Evolutionary conservation across 2,888 invertebrate genomes (phyloP), one percentile per base, ranked within the genome.

Genomic region (Artemia sinica): DNA sequence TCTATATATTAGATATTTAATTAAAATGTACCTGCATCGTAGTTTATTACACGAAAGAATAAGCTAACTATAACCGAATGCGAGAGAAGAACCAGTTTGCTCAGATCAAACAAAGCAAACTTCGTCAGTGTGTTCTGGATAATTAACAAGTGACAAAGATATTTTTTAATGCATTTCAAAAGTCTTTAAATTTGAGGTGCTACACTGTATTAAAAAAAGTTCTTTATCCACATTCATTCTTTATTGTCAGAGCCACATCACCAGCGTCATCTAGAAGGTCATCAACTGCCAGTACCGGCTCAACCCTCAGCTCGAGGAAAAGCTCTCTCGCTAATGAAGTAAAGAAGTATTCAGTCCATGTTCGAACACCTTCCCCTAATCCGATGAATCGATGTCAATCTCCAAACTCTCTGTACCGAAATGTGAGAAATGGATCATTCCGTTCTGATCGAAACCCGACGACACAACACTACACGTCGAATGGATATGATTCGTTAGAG

Each of bases 201-300:
- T 28, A 28, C 28, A 2, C 28, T 28, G 28, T 28, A 1, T 28
- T 28, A 28, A 28, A 28, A 28, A 28, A 28, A 28, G 4, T 2
- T 28, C 1, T 28, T 2, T 28, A 28, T 28, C 28, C 28, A 4
- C 4, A 28, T 28, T 28, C 28, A 28, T 58, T 18, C 10, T 9
- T 18, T 58, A n/a, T 58, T 58, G n/a, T 58, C 58, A 58, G 58
- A 18, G 58, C 58, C 58, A 58, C 11, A n/a, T 58, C 58, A n/a
- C 58, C 58, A n/a, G 28, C 28, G 28, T 58, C 58, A n/a, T 58
- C 58, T 8, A n/a, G 58, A 14, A n/a, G 58, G 14, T 58, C 58
- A 8, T 58, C 58, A 8, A 58, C 14, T 8, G 58, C 58, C 18
- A 58, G 58, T 58, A 58, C 58, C 8, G 58, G 14, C 58, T 58